Conservation (phyloP, 2,888 invertebrate species). For the Thymelicus sylvestris region DNA sequence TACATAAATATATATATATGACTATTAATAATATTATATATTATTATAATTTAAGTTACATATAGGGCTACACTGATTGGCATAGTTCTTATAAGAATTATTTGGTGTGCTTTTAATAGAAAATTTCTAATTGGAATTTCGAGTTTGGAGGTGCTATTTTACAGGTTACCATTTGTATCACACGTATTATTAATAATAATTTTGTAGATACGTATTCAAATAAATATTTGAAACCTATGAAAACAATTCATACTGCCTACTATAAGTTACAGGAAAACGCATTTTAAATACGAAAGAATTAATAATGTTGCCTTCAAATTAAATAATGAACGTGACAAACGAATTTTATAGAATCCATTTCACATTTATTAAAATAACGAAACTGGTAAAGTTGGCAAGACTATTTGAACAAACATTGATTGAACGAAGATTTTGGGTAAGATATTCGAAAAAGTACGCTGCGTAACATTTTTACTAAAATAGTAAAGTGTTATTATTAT, state of each 20-base stretch:
- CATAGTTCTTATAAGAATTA: slow-evolving; percentile 31
- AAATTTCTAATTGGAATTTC: slow-evolving; percentile 28
- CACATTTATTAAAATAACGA: background rate
- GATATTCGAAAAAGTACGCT: too few species aligned
- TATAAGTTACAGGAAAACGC: background rate
- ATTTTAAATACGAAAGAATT: slow-evolving; percentile 1
- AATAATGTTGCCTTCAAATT: background rate
- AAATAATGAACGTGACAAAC: background rate
- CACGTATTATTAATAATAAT: slow-evolving; percentile 44
- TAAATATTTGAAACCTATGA: background rate
- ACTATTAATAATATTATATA: slow-evolving; percentile 17
- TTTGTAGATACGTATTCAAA: slow-evolving; percentile 36
- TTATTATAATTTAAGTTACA: slow-evolving; percentile 10
- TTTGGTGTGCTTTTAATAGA: slow-evolving; percentile 12
- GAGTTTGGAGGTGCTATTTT: slow-evolving; percentile 65
- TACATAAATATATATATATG: slow-evolving; percentile 19
- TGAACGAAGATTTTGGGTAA: background rate
- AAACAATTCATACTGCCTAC: background rate
- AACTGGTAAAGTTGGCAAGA: slow-evolving; percentile 33
- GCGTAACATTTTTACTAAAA: background rate
- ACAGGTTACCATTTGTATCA: slow-evolving; percentile 73
- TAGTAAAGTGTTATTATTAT: background rate
- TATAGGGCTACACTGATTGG: slow-evolving; percentile 28
- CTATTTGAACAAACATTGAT: slow-evolving; percentile 17
- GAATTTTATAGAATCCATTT: background rate